Evolutionary conservation across 2,113 vertebrate genomes (phyloP), one percentile per base, ranked within the genome.

Genomic region (Scalopus aquaticus): DNA sequence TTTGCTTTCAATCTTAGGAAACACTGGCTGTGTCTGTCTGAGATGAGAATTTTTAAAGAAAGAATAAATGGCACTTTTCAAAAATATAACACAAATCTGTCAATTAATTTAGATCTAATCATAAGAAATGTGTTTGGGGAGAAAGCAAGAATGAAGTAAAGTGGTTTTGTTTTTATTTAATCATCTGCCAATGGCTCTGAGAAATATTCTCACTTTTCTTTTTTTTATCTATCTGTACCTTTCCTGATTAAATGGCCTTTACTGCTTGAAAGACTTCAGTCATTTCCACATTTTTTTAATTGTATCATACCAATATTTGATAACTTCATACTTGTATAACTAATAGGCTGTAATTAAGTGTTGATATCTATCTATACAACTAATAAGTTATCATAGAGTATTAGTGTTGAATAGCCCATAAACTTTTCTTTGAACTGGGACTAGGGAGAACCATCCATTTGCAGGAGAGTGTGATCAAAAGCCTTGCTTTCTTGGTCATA

Each of bases 51-150:
- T 51, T 86, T 87, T 83, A 92, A 92, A 90, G 74, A 79, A 44
- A 88, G 46, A 89, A 84, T 80, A 89, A 92, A 95, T 85, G 46
- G 64, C 51, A 77, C 1, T 81, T 93, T 92, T 94, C 58, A 93
- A 96, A 96, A 90, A 88, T 80, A 85, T 85, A 90, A 64, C 49
- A 91, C 64, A 91, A 79, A 83, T 32, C 39, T 85, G 32, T 90
- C 65, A 67, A 84, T 76, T 90, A 74, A 90, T 81, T 62, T 81
- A 86, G 30, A 88, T 51, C 5, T 35, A 81, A 51, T 86, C 6
- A 44, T 54, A 93, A 88, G 72, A 94, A 91, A 88, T 67, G 20
- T 85, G 54, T 93, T 90, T 92, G 62, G 26, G 64, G 93, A 86
- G 65, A 95, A 93, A 76, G 15, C 20, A 96, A 89, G 51, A 76